These are phyloP conservation scores for Lamellibrachia columna DNA, from an alignment of 2,888 invertebrate genomes.

Conservation along the genomic window DNA sequence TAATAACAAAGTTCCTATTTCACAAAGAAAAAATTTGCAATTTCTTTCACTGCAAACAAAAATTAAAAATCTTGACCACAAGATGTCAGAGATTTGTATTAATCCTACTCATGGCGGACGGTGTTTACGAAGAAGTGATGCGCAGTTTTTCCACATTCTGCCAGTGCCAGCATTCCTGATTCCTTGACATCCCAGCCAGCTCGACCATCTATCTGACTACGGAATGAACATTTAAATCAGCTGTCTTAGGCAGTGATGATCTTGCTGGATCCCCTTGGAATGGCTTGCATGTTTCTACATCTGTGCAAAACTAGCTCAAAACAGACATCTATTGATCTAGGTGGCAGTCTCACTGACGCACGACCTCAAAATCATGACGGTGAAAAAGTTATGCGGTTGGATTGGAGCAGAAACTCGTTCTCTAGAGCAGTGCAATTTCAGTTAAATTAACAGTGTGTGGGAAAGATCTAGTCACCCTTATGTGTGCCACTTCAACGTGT, in stretches of 20 bases:
- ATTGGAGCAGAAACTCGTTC: background rate
- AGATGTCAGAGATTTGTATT: background rate
- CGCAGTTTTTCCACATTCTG: background rate
- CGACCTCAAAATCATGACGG: background rate
- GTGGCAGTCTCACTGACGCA: background rate
- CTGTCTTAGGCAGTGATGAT: background rate
- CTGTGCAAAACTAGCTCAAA: background rate
- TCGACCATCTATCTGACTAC: background rate
- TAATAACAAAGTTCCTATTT: background rate
- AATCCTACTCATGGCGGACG: background rate
- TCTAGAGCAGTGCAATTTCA: background rate
- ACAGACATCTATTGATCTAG: constrained; percentile 13
- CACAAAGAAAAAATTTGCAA: background rate
- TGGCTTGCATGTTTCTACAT: background rate
- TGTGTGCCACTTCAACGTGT: background rate
- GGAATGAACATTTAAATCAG: constrained; percentile 1
- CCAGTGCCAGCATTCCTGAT: background rate
- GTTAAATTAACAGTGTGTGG: background rate
- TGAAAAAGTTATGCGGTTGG: background rate
- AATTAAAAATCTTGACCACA: background rate
- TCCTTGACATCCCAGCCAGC: background rate
- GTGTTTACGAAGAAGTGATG: background rate
- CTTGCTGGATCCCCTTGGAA: background rate
- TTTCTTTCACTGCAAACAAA: background rate
- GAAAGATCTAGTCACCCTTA: background rate